phyloP scores from a whole-genome alignment of 2,888 invertebrate genomes.

The Ischnus inquisitorius region DNA sequence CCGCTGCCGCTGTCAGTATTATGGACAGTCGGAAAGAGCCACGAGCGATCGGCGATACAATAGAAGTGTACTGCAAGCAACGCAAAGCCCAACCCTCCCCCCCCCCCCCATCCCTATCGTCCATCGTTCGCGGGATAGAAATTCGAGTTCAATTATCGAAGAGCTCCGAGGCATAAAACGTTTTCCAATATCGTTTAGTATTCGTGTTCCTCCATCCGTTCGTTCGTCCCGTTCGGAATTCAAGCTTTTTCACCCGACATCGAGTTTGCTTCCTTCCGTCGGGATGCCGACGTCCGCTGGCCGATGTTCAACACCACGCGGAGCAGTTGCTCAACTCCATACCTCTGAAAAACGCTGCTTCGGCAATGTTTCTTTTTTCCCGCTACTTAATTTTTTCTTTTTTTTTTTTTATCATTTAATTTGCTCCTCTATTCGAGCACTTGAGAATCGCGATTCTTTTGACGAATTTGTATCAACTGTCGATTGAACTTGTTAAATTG shows the following conservation, averaged over 20 bases:
- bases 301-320: conserved; percentile 35
- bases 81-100: neutral
- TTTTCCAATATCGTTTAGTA: conserved; percentile 69
- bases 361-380: conserved; percentile 24
- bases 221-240: conserved; percentile 29
- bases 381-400: conserved; percentile 14
- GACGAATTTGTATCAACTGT: conserved; percentile 28
- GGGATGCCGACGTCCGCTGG: neutral
- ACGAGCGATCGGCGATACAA: conserved; percentile 34
- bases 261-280: neutral
- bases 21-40: conserved; percentile 19
- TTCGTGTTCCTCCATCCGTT: conserved; percentile 57
- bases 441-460: conserved; percentile 14
- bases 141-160: conserved; percentile 68
- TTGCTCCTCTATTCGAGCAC: conserved; percentile 4
- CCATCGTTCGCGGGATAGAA: conserved; percentile 44
- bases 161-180: conserved; percentile 66
- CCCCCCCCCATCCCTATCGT: neutral
- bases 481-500: conserved; percentile 54
- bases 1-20: conserved; percentile 7
- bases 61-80: conserved; percentile 15
- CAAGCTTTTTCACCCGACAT: conserved; percentile 40
- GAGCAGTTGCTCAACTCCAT: conserved; percentile 43
- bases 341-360: conserved; percentile 32
- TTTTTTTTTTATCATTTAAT: conserved; percentile 8